Base-by-base conservation (phyloP, 2,888 invertebrate genomes). In the Drosophila meridiana region DNA sequence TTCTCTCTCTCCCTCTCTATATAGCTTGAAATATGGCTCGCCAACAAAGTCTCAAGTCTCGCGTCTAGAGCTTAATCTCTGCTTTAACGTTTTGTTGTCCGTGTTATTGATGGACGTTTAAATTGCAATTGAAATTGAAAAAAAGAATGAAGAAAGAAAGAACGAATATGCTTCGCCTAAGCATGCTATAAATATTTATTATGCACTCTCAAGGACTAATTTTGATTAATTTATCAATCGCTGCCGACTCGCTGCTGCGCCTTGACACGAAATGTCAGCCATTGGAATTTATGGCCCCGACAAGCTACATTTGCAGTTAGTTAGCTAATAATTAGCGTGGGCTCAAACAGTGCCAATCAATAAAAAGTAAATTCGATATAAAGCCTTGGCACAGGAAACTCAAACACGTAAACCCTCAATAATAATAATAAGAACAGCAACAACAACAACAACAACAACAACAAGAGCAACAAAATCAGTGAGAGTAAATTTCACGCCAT, bases 151-250 rank as follows among this genome's bases (percentile, higher is more conserved):
- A 20, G 20, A n/a, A 32, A 8, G 4, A 14, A n/a, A 20, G 20
- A 52, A 66, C 76, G 62, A 66, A 60, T 53, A 20, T 28, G 11
- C 14, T 36, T 40, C 38, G 55, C 5, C 55, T 28, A 61, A 38
- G 28, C 43, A 64, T 42, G 60, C 71, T 79, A 87, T 83, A 85
- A 89, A 87, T 87, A 85, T 85, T 85, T 85, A 85, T 89, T 74
- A 82, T 78, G 72, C 75, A 77, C 73, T 82, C 76, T 89, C 85
- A 87, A 89, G 87, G 85, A 59, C 85, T 82, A 73, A 84, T 87
- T 87, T 72, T 72, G 87, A 85, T 85, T 85, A 85, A 89, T 85
- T 85, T 87, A 89, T 87, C 87, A 87, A 89, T 89, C 85, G 85
- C 89, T 85, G 56, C 56, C 4, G 56, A 14, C 26, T 65, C 34